A percentile compares a stretch with the other conserved stretches of the same genome.
Evolutionary conservation across 1,140 invertebrate genomes (phyloP).

Genomic region (Leptopilina boulardi): DNA sequence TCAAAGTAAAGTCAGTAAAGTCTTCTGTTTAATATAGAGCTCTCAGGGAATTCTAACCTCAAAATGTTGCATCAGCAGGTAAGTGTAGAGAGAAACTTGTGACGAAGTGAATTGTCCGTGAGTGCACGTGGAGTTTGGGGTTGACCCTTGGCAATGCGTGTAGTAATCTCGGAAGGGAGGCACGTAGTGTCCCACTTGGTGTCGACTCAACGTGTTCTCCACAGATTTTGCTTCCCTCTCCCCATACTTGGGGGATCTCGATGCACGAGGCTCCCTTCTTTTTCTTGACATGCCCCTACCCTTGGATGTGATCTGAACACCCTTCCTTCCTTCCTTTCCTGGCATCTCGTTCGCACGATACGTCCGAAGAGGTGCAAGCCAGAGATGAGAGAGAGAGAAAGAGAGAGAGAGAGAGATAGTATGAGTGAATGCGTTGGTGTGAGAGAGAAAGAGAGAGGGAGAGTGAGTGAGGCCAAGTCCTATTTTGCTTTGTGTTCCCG

Average conservation of each 20-base stretch:
- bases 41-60: slow-evolving; percentile 26
- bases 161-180: slow-evolving; percentile 17
- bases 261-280: slow-evolving; percentile 68
- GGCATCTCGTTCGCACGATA: slow-evolving; percentile 34
- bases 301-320: slow-evolving; percentile 42
- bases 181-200: slow-evolving; percentile 54
- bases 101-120: not conserved
- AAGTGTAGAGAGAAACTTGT: not conserved
- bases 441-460: slow-evolving; percentile 41
- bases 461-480: slow-evolving; percentile 51
- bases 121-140: slow-evolving; percentile 44
- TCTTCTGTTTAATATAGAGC: not conserved
- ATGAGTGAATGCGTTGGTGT: slow-evolving; percentile 34
- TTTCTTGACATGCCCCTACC: slow-evolving; percentile 65
- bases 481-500: slow-evolving; percentile 66
- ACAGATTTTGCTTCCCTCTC: slow-evolving; percentile 63
- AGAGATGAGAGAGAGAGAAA: slow-evolving; percentile 30
- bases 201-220: slow-evolving; percentile 55
- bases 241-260: slow-evolving; percentile 55
- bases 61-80: not conserved
- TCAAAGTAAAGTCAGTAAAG: not conserved
- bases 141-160: slow-evolving; percentile 21
- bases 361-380: slow-evolving; percentile 28
- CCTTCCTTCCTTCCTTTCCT: slow-evolving; percentile 54
- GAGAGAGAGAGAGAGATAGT: slow-evolving; percentile 43